Evolutionary conservation across 2,888 invertebrate species (phyloP).

Genomic region (Artemia sinica): DNA sequence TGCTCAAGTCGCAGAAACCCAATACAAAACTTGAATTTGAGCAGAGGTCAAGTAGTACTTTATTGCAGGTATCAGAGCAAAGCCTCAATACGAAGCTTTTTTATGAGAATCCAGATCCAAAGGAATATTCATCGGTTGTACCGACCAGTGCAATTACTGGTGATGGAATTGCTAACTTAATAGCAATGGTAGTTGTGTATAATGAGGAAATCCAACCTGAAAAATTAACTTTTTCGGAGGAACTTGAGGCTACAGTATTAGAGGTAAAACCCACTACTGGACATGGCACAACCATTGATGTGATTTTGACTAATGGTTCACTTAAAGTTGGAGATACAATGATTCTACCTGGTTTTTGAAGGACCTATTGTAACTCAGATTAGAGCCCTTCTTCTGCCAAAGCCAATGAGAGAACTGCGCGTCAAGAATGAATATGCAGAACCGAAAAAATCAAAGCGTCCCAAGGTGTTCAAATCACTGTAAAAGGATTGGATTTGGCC

Average conservation of each 20-base stretch:
- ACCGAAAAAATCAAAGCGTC: slow-evolving; percentile 80
- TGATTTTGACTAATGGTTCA: slow-evolving; percentile 88
- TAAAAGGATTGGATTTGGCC: slow-evolving; percentile 91
- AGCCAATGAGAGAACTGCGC: slow-evolving; percentile 86
- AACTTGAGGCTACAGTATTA: slow-evolving; percentile 43
- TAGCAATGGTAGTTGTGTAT: slow-evolving; percentile 77
- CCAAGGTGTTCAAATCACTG: slow-evolving; percentile 95
- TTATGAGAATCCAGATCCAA: slow-evolving; percentile 84
- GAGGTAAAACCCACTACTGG: slow-evolving; percentile 88
- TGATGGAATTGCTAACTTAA: slow-evolving; percentile 94
- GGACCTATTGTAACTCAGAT: slow-evolving; percentile 93
- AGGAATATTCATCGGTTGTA: slow-evolving; percentile 81
- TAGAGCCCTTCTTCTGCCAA: slow-evolving; percentile 87
- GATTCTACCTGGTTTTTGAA: slow-evolving; percentile 89
- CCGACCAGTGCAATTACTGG: slow-evolving; percentile 96
- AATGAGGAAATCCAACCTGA: slow-evolving; percentile 78
- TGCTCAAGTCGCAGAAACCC: slow-evolving; percentile 64
- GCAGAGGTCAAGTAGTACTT: slow-evolving; percentile 65
- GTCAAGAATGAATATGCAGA: slow-evolving; percentile 91
- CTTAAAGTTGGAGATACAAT: slow-evolving; percentile 82
- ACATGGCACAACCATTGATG: slow-evolving; percentile 93
- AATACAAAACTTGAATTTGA: slow-evolving; percentile 89
- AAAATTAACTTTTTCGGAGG: slow-evolving; percentile 74
- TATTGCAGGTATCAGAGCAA: slow-evolving; percentile 87
- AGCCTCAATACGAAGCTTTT: slow-evolving; percentile 86